Percentiles rank a stretch among this genome's conserved stretches.
Conservation (phyloP, 2,113 vertebrate genomes). For the Heteronetta atricapilla region DNA sequence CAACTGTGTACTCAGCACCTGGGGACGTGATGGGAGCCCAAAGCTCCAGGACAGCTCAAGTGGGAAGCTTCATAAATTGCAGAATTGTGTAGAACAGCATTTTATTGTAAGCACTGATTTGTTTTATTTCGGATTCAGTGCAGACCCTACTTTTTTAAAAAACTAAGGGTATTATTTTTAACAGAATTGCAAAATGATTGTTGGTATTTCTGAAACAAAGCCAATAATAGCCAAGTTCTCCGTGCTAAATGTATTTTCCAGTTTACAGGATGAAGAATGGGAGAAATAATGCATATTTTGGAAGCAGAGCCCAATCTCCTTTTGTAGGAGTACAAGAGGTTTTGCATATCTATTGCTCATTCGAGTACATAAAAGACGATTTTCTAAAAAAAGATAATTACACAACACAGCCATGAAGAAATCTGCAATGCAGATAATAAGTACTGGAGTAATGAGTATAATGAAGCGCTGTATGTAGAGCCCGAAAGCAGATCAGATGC, state of each 20-base stretch:
- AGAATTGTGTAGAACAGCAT: neutral
- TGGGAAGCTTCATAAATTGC: neutral
- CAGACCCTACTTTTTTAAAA: neutral
- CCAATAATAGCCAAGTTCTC: neutral
- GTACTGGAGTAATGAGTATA: conserved; percentile 72
- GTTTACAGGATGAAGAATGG: conserved; percentile 43
- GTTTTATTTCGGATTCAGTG: neutral
- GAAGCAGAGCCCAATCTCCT: conserved; percentile 47
- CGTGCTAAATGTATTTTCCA: neutral
- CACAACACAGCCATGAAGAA: conserved; percentile 72
- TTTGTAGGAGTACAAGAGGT: conserved; percentile 28
- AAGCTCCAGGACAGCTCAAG: neutral
- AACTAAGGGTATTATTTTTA: neutral
- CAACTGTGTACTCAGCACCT: accelerated
- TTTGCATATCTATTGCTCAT: conserved; percentile 68
- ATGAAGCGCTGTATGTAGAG: conserved; percentile 66
- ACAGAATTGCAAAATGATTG: neutral
- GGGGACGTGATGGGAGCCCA: neutral
- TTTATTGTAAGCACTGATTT: neutral
- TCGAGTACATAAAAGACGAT: conserved; percentile 69
- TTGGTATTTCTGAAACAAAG: conserved; percentile 57
- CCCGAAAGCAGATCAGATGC: conserved; percentile 51
- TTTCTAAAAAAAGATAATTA: conserved; percentile 76
- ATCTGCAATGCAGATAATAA: conserved; percentile 76
- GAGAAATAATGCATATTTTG: conserved; percentile 51